phyloP scores from a whole-genome alignment of 2,113 vertebrate genomes.

The Mobula hypostoma region DNA sequence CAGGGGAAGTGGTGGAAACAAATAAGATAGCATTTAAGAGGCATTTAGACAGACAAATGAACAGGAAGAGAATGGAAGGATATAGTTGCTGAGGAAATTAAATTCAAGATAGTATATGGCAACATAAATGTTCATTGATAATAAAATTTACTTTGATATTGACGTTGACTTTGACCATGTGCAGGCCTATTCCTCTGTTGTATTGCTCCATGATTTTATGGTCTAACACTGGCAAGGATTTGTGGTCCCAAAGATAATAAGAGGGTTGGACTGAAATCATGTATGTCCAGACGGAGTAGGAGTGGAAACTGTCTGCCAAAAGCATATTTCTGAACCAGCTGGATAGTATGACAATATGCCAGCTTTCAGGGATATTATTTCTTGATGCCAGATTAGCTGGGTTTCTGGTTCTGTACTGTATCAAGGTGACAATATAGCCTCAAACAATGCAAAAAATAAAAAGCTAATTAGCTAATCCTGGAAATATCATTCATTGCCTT shows the following conservation, averaged over 20 bases:
- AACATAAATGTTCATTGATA: too few relatives aligned
- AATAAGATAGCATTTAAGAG: too few relatives aligned
- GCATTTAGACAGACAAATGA: too few relatives aligned
- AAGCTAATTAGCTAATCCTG: neutral
- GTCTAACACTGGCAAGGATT: too few relatives aligned
- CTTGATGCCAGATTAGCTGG: neutral
- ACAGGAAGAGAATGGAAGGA: too few relatives aligned
- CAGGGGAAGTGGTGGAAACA: too few relatives aligned
- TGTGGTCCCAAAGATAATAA: neutral
- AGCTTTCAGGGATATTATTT: neutral
- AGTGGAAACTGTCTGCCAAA: neutral
- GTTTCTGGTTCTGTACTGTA: neutral
- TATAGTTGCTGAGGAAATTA: too few relatives aligned
- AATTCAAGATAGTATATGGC: too few relatives aligned
- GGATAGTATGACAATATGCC: neutral
- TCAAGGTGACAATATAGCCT: neutral
- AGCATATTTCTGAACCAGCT: neutral
- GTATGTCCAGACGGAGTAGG: neutral
- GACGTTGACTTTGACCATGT: too few relatives aligned
- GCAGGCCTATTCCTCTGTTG: too few relatives aligned
- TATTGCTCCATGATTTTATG: too few relatives aligned
- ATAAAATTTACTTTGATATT: too few relatives aligned
- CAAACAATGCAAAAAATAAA: neutral
- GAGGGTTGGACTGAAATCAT: neutral
- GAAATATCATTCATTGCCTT: slow-evolving; percentile 2